phyloP scores from a whole-genome alignment of 2,113 vertebrate species.

The Phoenicopterus ruber region DNA sequence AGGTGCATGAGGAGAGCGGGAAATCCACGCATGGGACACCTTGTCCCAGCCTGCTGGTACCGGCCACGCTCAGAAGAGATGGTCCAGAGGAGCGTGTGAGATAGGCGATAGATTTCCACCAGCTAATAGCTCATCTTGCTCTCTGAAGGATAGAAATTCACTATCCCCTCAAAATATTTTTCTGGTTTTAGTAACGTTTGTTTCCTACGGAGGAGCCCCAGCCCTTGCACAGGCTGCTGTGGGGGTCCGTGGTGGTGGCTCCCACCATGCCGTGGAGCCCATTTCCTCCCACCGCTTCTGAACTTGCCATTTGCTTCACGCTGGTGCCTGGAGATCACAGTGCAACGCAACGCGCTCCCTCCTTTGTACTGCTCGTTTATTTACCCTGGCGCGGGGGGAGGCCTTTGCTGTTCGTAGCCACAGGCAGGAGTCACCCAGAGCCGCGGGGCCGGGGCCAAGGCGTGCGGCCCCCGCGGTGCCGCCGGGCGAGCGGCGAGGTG shows the following conservation, averaged over 20 bases:
- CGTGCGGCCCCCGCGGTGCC: fast-evolving
- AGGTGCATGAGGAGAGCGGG: background rate
- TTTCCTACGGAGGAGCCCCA: background rate
- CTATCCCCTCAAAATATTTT: background rate
- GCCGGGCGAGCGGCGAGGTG: fast-evolving
- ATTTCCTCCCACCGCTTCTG: fast-evolving
- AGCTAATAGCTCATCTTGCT: background rate
- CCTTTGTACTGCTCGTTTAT: background rate
- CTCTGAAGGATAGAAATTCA: background rate
- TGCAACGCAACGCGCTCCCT: fast-evolving
- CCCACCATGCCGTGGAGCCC: fast-evolving
- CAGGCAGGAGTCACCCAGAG: background rate
- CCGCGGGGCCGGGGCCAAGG: no score
- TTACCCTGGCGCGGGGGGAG: fast-evolving
- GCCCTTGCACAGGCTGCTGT: no score
- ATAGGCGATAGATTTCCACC: background rate
- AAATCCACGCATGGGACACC: fast-evolving
- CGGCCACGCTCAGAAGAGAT: fast-evolving
- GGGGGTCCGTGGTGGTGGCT: fast-evolving
- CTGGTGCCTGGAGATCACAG: background rate
- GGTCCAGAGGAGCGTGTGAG: background rate
- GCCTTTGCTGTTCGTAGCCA: fast-evolving
- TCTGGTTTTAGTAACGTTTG: background rate
- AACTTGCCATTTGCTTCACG: background rate
- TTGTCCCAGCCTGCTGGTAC: background rate